Base-by-base conservation (phyloP, 2,888 invertebrate species). In the Plebejus argus region DNA sequence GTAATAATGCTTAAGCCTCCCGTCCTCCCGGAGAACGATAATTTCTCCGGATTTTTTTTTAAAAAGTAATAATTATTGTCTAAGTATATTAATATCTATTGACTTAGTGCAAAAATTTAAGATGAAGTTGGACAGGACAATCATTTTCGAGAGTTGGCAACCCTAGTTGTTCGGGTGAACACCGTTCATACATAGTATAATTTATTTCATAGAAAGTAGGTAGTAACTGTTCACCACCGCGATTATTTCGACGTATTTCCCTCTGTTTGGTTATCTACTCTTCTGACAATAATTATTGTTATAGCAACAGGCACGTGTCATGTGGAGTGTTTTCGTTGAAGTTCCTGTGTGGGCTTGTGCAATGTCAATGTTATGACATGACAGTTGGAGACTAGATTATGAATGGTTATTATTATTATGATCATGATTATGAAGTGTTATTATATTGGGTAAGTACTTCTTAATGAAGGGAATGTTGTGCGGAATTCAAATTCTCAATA, bases 221-320 rank as follows among this genome's bases (percentile, higher is more conserved):
- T n/a, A 56, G 7, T 5, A 7, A n/a, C 10, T 1, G 20, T 58
- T 45, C 10, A 20, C 10, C n/a, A 20, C 7, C 2, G 10, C 4
- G 12, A 61, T 4, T 61, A 10, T 28, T 61, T 28, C 23, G 23
- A 61, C 1, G 23, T 23, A 45, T 12, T 23, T 0, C 58, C 23
- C 12, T 61, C 61, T 61, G 66, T 28, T 28, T 66, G 15, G 28
- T 66, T 66, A 15, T 66, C 6, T 15, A 33, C 15, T 75, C 56
- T n/a, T 5, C 23, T 53, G 23, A 76, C 88, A 89, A 91, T n/a
- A n/a, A n/a, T n/a, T n/a, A n/a, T 92, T 90, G 89, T 87, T 83
- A 87, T 87, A 86, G 88, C 86, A 85, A 86, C 81, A 28, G 91
- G 82, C 92, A 90, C 92, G 93, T 91, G 93, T 86, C 90, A 80